phyloP scores from a whole-genome alignment of 2,888 invertebrate species.

The Eupithecia subfuscata region DNA sequence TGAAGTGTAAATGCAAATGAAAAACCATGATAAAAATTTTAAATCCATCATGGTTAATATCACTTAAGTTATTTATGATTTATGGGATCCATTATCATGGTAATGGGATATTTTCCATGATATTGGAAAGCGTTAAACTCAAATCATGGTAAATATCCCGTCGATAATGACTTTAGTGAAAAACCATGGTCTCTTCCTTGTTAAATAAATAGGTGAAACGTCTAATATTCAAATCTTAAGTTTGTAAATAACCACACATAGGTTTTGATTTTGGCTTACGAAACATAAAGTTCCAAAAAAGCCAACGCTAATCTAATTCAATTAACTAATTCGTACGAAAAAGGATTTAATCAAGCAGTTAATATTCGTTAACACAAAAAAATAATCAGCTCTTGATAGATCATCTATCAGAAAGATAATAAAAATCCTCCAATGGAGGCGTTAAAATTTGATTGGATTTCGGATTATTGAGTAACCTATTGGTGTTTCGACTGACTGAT shows the following conservation, averaged over 20 bases:
- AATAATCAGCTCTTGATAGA: slow-evolving; percentile 24
- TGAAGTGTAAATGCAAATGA: too few relatives aligned
- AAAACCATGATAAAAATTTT: too few relatives aligned
- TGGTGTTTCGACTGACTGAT: not conserved
- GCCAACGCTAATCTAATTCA: slow-evolving; percentile 28
- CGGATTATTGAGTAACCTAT: slow-evolving; percentile 7
- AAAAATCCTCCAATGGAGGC: slow-evolving; percentile 27
- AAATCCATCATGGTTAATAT: too few relatives aligned
- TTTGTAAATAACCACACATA: not conserved
- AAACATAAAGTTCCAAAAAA: slow-evolving; percentile 18
- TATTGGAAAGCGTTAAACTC: too few relatives aligned
- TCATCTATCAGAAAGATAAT: slow-evolving; percentile 32
- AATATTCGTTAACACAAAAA: slow-evolving; percentile 31
- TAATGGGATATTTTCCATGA: too few relatives aligned
- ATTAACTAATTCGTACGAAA: slow-evolving; percentile 31
- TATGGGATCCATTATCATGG: too few relatives aligned
- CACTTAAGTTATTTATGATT: too few relatives aligned
- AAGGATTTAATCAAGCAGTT: slow-evolving; percentile 35
- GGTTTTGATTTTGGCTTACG: not conserved
- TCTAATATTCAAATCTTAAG: not conserved
- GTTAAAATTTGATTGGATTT: slow-evolving; percentile 26
- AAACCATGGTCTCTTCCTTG: not conserved
- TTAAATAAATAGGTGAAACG: not conserved
- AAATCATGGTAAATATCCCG: too few relatives aligned
- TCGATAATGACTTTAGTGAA: not conserved